These are phyloP conservation scores for Mylabris sibirica DNA, from an alignment of 2,888 invertebrate species.

Conservation along the genomic window DNA sequence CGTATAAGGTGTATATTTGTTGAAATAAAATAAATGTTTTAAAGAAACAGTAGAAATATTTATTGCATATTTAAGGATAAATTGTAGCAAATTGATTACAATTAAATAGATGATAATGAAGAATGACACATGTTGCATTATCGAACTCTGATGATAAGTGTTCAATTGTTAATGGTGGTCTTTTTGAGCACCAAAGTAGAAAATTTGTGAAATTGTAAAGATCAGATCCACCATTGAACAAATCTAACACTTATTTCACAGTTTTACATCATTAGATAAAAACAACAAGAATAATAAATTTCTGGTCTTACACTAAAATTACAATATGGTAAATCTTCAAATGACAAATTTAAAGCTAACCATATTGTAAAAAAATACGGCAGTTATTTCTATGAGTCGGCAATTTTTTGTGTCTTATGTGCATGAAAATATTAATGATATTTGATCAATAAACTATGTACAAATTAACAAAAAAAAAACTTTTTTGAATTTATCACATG, in stretches of 20 bases:
- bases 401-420: constrained; percentile 29
- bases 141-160: constrained; percentile 16
- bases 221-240: constrained; percentile 13
- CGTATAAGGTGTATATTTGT: constrained; percentile 21
- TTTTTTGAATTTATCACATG: constrained; percentile 21
- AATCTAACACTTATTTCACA: constrained; percentile 27
- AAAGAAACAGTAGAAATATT: constrained; percentile 27
- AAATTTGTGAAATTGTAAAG: constrained; percentile 2
- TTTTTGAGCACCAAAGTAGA: constrained; percentile 4
- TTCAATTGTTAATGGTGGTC: constrained; percentile 26
- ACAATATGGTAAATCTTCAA: constrained; percentile 29
- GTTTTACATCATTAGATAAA: not conserved
- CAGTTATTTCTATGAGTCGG: not conserved
- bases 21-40: constrained; percentile 6
- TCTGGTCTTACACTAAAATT: constrained; percentile 24
- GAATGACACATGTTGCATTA: constrained; percentile 31
- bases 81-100: constrained; percentile 17
- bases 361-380: constrained; percentile 11
- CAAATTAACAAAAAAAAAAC: constrained; percentile 21
- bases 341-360: constrained; percentile 25
- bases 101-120: constrained; percentile 28
- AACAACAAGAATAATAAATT: constrained; percentile 21
- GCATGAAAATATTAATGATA: constrained; percentile 22
- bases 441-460: constrained; percentile 29
- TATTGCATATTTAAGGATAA: constrained; percentile 32